Conservation (phyloP, 2,888 invertebrate genomes). For the Clepsis dumicolana region DNA sequence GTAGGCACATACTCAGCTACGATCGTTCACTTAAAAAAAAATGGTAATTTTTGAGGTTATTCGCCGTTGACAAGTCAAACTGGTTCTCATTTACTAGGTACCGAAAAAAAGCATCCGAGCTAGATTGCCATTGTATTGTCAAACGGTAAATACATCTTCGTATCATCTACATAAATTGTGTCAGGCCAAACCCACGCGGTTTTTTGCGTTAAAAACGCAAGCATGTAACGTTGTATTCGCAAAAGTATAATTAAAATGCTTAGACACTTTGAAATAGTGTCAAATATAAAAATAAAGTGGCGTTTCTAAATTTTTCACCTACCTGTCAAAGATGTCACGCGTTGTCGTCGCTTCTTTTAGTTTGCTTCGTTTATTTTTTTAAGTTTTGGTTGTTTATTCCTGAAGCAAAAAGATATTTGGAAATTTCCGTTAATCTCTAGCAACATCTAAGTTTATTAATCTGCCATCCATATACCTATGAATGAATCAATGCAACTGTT, state of each 20-base stretch:
- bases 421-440: background rate
- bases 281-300: background rate
- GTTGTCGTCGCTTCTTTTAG: background rate
- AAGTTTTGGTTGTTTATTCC: background rate
- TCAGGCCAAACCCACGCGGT: background rate
- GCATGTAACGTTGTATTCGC: background rate
- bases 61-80: no score
- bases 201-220: background rate
- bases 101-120: no score
- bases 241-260: background rate
- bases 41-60: no score
- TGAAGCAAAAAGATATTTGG: background rate
- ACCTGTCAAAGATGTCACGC: conserved; percentile 13
- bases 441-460: background rate
- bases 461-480: background rate
- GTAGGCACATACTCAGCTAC: no score
- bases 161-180: no score
- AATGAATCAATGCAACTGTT: no score
- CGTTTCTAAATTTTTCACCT: background rate
- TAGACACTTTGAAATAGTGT: background rate
- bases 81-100: no score
- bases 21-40: no score
- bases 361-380: background rate
- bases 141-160: no score
- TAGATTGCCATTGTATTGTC: no score